Evolutionary conservation across 2,888 invertebrate species (phyloP).

Genomic region (Hipparchia semele): DNA sequence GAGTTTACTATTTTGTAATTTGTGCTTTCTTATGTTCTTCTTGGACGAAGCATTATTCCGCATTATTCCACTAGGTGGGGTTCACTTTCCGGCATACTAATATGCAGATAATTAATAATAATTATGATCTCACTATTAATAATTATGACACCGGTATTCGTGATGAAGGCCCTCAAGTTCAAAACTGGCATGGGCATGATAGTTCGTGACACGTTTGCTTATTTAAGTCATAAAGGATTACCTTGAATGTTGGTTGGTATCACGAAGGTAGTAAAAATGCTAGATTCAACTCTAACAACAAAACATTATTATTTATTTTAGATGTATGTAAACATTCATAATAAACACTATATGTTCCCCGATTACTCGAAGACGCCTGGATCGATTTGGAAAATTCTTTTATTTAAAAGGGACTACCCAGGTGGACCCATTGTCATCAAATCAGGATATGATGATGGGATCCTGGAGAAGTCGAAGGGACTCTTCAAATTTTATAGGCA

Average conservation of each 20-base stretch:
- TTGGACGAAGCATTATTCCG: too few species aligned
- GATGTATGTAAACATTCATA: background rate
- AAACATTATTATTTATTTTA: background rate
- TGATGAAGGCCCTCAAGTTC: background rate
- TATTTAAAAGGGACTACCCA: too few species aligned
- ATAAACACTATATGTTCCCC: background rate
- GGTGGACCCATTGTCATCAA: too few species aligned
- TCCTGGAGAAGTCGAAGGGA: too few species aligned
- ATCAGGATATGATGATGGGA: too few species aligned
- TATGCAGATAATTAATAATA: too few species aligned
- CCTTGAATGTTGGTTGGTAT: background rate
- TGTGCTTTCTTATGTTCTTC: too few species aligned
- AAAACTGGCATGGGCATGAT: constrained; percentile 1
- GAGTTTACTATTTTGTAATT: too few species aligned
- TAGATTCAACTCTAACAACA: background rate
- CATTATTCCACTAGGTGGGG: too few species aligned
- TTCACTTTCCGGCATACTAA: too few species aligned
- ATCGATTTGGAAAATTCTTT: too few species aligned
- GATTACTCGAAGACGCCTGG: background rate
- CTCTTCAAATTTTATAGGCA: too few species aligned
- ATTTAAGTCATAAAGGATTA: background rate
- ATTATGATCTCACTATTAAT: constrained; percentile 3
- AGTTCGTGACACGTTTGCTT: background rate
- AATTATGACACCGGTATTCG: background rate
- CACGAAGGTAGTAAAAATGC: background rate